Base-by-base conservation (phyloP, 2,113 vertebrate genomes). In the Oxygymnocypris stewartii region DNA sequence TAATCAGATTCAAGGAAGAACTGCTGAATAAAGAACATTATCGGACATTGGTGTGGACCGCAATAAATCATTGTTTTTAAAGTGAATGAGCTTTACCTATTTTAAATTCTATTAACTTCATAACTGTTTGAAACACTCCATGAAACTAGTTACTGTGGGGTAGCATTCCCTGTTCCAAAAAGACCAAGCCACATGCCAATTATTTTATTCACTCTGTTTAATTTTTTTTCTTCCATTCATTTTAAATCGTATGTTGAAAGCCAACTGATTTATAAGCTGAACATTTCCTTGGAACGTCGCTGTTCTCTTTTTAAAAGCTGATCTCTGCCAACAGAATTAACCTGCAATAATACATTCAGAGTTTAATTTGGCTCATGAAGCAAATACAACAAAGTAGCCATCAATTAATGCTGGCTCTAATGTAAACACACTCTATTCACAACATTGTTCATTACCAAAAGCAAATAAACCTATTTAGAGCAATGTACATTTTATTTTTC, bases 341-440 rank as follows among this genome's bases (percentile, higher is more conserved):
- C 51, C 87, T 88, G 87, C 69, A 89, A 87, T 81, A 89, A 86
- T 84, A 86, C 74, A 65, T 87, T 76, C 31, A 78, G n/a, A 57
- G 81, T 85, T 85, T 84, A 13, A n/a, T 35, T 89, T 89, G 86
- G 89, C 88, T 12, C 59, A 79, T 13, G 11, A 61, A 81, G 13
- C 71, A 80, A 57, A 49, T 81, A 51, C 80, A 71, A 57, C 40
- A 75, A 86, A 83, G 73, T 14, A 84, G 49, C 65, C 82, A 51
- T 77, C 76, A 78, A 89, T 88, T 74, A 86, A 84, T 31, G 71
- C 49, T 25, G 6, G 13, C 57, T 84, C 35, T 25, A 85, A 31
- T 47, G 75, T 86, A 47, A 89, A 85, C 87, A 71, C 25, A 44
- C 85, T 78, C 23, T 71, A 79, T 85, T 74, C 28, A n/a, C 23